phyloP scores from a whole-genome alignment of 2,113 vertebrate species.

The Stictonetta naevosa region DNA sequence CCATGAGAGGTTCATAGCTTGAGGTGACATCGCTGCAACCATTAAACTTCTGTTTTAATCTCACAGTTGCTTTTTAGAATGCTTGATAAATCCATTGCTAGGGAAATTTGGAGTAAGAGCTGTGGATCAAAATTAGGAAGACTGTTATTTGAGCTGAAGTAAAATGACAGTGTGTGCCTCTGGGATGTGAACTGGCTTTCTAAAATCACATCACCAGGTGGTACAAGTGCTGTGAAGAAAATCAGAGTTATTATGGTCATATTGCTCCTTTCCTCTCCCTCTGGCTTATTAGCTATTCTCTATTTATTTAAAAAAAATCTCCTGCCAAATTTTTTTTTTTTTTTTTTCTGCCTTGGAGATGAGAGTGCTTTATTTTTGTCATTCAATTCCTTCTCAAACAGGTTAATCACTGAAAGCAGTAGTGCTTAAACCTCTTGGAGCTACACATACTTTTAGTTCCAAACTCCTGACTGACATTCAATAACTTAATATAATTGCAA shows the following conservation, averaged over 20 bases:
- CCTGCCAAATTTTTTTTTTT: not conserved
- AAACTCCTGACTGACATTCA: not conserved
- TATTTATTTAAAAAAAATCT: constrained; percentile 27
- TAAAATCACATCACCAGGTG: not conserved
- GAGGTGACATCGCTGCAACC: not conserved
- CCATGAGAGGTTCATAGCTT: not conserved
- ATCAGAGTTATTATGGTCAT: not conserved
- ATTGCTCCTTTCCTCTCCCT: not conserved
- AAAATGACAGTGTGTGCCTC: not conserved
- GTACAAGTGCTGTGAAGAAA: not conserved
- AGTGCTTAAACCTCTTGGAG: not conserved
- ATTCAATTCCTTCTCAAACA: not conserved
- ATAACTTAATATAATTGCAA: not conserved
- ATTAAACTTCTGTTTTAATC: not conserved
- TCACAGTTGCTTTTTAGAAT: not conserved
- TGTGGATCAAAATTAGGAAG: not conserved
- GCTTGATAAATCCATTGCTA: not conserved
- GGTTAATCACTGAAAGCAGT: not conserved
- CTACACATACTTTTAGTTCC: not conserved
- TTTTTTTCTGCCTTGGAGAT: not conserved
- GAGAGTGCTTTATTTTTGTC: not conserved
- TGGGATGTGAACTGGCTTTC: not conserved
- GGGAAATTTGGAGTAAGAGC: not conserved
- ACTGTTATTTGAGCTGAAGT: not conserved
- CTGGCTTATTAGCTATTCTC: not conserved